A percentile compares a stretch with the other conserved stretches of the same genome.
Conservation (phyloP, 2,113 vertebrate species). For the Halcyon senegalensis region DNA sequence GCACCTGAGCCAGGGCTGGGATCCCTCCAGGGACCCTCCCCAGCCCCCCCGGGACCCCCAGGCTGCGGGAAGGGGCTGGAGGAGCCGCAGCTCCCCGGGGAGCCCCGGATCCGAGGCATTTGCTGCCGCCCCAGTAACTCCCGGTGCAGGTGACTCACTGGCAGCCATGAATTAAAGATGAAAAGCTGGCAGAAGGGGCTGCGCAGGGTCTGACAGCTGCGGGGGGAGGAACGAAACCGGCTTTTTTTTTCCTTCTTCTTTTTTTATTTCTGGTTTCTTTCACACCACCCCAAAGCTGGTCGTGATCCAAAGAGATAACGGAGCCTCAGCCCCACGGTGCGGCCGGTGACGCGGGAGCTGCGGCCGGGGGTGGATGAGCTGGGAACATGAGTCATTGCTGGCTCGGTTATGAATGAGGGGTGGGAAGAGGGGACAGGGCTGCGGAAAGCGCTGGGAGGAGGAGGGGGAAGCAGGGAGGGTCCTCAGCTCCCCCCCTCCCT, state of each 20-base stretch:
- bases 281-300: constrained; percentile 44
- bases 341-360: constrained; percentile 29
- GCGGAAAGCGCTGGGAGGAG: not conserved
- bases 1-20: fast-evolving
- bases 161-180: constrained; percentile 62
- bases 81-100: not conserved
- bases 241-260: not conserved
- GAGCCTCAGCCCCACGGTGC: constrained; percentile 34
- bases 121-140: not conserved
- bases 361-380: constrained; percentile 55
- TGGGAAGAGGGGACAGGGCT: constrained; percentile 8
- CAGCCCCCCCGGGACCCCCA: not conserved
- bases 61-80: not conserved
- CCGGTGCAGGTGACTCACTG: constrained; percentile 54
- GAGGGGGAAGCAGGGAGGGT: not conserved
- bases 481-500: not conserved
- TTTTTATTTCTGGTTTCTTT: constrained; percentile 55
- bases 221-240: not conserved
- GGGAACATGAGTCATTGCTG: constrained; percentile 49
- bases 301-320: constrained; percentile 52
- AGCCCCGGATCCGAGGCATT: not conserved
- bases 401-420: constrained; percentile 49
- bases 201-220: constrained; percentile 31
- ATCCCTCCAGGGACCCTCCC: not conserved
- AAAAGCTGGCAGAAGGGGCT: constrained; percentile 6